Evolutionary conservation across 2,888 invertebrate species (phyloP).

Genomic region (Phaedon cochleariae): DNA sequence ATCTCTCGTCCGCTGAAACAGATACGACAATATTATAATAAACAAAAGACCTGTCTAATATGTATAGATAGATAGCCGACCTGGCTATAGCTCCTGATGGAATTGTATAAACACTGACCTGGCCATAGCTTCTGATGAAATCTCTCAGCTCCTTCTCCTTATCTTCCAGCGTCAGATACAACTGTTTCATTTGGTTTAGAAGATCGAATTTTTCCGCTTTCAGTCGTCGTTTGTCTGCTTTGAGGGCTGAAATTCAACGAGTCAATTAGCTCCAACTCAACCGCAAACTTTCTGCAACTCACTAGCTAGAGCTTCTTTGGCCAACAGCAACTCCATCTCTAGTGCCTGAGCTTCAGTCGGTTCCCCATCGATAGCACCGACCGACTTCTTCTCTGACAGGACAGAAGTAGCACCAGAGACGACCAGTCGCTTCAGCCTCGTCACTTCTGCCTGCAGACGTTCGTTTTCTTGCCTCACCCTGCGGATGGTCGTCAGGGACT

Average conservation of each 20-base stretch:
- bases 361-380: constrained; percentile 61
- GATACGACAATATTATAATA: constrained; percentile 30
- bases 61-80: no score
- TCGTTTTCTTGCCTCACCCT: constrained; percentile 80
- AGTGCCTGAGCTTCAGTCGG: constrained; percentile 59
- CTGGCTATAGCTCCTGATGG: no score
- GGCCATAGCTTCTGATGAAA: constrained; percentile 94
- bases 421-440: constrained; percentile 72
- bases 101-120: no score
- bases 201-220: constrained; percentile 94
- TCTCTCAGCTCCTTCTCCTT: constrained; percentile 93
- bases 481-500: constrained; percentile 66
- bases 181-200: constrained; percentile 92
- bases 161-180: constrained; percentile 92
- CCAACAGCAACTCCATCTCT: constrained; percentile 76
- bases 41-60: neutral
- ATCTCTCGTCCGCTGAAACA: constrained; percentile 77
- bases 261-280: constrained; percentile 9
- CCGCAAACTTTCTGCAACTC: constrained; percentile 50
- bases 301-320: constrained; percentile 76
- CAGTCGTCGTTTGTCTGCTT: constrained; percentile 88
- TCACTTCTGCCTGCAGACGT: constrained; percentile 76
- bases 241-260: constrained; percentile 69
- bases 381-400: constrained; percentile 64
- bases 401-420: constrained; percentile 71